Percentiles rank a stretch among this genome's conserved stretches.
Conservation (phyloP, 1,140 invertebrate species). For the Chymomyza costata region DNA sequence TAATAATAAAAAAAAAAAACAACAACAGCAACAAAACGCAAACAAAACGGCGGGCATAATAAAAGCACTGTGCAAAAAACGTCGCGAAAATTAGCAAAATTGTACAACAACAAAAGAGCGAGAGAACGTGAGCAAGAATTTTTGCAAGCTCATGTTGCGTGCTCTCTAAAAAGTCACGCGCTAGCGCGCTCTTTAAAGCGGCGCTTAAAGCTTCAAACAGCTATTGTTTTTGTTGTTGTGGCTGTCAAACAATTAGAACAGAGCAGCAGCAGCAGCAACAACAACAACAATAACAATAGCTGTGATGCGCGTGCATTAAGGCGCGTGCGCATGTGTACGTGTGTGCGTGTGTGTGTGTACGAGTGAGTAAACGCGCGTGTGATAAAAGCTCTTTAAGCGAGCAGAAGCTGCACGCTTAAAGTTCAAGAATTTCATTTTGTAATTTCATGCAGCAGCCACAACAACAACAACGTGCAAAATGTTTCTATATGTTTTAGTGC, state of each 20-base stretch:
- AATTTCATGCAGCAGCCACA: conserved; percentile 16
- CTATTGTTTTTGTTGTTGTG: conserved; percentile 30
- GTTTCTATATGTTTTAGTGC: conserved; percentile 2
- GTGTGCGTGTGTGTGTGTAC: neutral
- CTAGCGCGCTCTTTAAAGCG: conserved; percentile 21
- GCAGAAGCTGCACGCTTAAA: no score
- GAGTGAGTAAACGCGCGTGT: conserved; percentile 29
- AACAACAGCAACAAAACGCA: conserved; percentile 27
- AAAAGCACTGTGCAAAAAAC: conserved; percentile 36
- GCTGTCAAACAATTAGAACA: conserved; percentile 34
- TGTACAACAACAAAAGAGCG: conserved; percentile 8
- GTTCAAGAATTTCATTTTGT: conserved; percentile 17
- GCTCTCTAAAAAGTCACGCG: conserved; percentile 5
- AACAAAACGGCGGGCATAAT: conserved; percentile 31
- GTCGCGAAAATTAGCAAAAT: conserved; percentile 6
- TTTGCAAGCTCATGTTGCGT: conserved; percentile 23
- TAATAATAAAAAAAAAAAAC: conserved; percentile 19
- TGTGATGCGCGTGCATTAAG: no score
- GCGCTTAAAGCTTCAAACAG: conserved; percentile 4
- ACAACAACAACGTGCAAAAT: conserved; percentile 25
- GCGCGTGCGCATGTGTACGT: no score
- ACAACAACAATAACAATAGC: conserved; percentile 2
- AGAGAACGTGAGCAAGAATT: conserved; percentile 18
- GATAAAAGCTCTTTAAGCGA: conserved; percentile 47
- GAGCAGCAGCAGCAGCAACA: conserved; percentile 2